phyloP scores from a whole-genome alignment of 2,888 invertebrate genomes.

The Leuctra nigra region DNA sequence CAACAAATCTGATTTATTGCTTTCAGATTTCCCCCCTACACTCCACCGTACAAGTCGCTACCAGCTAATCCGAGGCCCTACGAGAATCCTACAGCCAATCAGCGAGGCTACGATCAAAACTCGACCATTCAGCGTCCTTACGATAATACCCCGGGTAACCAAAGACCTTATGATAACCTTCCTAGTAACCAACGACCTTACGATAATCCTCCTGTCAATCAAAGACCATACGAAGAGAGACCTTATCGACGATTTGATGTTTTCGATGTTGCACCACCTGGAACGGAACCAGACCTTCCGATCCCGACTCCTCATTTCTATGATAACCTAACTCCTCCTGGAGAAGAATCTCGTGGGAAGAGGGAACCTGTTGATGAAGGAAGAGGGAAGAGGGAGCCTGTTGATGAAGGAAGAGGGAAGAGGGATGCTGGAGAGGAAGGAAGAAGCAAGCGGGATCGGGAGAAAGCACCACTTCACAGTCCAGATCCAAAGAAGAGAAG shows the following conservation, averaged over 20 bases:
- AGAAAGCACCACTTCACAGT: slow-evolving; percentile 4
- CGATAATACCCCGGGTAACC: background rate
- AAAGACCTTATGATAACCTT: background rate
- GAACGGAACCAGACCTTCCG: slow-evolving; percentile 27
- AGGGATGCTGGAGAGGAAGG: slow-evolving; percentile 21
- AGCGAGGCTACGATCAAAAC: background rate
- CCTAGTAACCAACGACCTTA: background rate
- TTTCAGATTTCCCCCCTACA: background rate
- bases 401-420: background rate
- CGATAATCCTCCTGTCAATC: background rate
- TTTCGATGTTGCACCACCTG: slow-evolving; percentile 24
- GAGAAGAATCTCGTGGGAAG: background rate
- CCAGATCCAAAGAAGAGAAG: too few species aligned
- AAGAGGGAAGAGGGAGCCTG: too few species aligned
- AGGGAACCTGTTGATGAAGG: too few species aligned
- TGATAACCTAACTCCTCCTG: background rate
- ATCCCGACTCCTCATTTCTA: background rate
- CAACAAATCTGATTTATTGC: too few species aligned
- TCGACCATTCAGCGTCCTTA: background rate
- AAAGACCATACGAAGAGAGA: background rate
- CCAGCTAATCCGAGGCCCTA: background rate
- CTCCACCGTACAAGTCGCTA: background rate
- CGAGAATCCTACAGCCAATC: background rate
- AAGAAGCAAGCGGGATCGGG: slow-evolving; percentile 4
- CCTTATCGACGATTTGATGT: background rate